phyloP scores from a whole-genome alignment of 2,113 vertebrate species.

The Crocuta crocuta region DNA sequence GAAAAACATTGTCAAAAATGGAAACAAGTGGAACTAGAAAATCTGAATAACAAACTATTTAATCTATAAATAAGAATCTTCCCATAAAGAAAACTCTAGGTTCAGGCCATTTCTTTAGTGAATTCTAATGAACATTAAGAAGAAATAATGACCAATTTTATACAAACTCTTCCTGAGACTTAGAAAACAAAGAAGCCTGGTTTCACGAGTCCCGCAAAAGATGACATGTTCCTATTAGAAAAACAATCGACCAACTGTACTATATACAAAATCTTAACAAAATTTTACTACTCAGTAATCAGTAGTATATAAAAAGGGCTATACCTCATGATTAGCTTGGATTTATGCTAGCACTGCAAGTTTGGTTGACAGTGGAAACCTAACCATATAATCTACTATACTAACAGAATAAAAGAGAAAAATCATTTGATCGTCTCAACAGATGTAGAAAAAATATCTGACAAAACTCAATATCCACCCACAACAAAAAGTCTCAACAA shows the following conservation, averaged over 20 bases:
- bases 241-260: neutral
- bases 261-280: neutral
- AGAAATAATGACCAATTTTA: slow-evolving; percentile 38
- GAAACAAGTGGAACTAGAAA: slow-evolving; percentile 6
- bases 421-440: neutral
- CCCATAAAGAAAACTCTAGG: neutral
- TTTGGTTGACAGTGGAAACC: neutral
- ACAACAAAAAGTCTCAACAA: slow-evolving; percentile 6
- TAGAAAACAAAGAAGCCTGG: neutral
- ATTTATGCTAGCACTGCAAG: neutral
- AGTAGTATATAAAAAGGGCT: neutral
- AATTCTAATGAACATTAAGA: slow-evolving; percentile 4
- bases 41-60: slow-evolving; percentile 16
- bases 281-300: slow-evolving; percentile 8
- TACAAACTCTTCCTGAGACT: neutral
- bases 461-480: slow-evolving; percentile 18
- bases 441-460: neutral
- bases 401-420: slow-evolving; percentile 18
- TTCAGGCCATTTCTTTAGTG: slow-evolving; percentile 19
- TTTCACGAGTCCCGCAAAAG: neutral
- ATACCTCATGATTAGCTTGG: neutral
- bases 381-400: neutral
- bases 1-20: neutral
- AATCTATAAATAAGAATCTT: slow-evolving; percentile 27
- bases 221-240: slow-evolving; percentile 10